A percentile compares a stretch with the other conserved stretches of the same genome.
phyloP scores from a whole-genome alignment of 2,797 vertebrate species.

The Caiman crocodilus region DNA sequence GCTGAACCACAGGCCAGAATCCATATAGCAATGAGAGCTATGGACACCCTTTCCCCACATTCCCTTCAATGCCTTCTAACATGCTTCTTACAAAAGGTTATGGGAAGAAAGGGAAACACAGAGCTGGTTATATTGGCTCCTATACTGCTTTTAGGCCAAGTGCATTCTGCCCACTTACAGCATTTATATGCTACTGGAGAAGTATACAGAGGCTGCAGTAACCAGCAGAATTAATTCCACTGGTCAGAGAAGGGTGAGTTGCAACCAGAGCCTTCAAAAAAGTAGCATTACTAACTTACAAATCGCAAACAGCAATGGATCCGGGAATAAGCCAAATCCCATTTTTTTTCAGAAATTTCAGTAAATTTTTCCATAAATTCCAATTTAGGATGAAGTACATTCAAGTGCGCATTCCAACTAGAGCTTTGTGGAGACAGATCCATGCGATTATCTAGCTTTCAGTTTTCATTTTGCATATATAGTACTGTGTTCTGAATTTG shows the following conservation, averaged over 20 bases:
- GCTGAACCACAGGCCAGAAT: neutral
- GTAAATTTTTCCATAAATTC: neutral
- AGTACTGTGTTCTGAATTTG: neutral
- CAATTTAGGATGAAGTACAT: neutral
- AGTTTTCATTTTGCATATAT: neutral
- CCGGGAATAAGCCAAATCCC: neutral
- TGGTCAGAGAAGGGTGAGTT: neutral
- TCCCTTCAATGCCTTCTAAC: neutral
- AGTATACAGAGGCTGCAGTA: neutral
- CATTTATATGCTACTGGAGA: neutral
- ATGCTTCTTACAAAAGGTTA: neutral
- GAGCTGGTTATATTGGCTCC: neutral
- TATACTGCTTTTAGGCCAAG: slow-evolving; percentile 34
- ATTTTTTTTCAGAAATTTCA: neutral
- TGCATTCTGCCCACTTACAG: slow-evolving; percentile 19
- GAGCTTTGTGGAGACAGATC: slow-evolving; percentile 12
- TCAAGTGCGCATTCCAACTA: neutral
- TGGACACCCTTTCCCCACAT: neutral
- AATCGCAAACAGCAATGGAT: neutral
- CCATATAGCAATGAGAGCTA: neutral
- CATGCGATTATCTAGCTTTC: neutral
- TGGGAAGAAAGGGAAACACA: neutral
- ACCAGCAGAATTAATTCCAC: slow-evolving; percentile 58
- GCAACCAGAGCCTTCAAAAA: neutral
- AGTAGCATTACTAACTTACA: neutral